phyloP scores from a whole-genome alignment of 2,888 invertebrate species.

The Tenthredo mesomela region DNA sequence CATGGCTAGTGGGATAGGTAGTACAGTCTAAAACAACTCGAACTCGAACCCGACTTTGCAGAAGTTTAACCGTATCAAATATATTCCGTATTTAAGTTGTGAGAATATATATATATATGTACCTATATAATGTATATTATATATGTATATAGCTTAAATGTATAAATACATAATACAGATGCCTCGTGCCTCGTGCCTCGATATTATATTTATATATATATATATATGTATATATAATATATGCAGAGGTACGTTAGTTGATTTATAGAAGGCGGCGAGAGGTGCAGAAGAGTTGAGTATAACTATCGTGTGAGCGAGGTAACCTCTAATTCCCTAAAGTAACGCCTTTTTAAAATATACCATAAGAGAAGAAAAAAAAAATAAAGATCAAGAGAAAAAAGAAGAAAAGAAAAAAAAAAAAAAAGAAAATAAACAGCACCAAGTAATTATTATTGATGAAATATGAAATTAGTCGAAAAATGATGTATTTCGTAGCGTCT shows the following conservation, averaged over 20 bases:
- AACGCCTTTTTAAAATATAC: slow-evolving; percentile 37
- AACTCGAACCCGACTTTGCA: slow-evolving; percentile 23
- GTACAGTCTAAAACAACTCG: slow-evolving; percentile 41
- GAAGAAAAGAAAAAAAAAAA: not conserved
- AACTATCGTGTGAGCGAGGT: slow-evolving; percentile 8
- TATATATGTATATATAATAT: not conserved
- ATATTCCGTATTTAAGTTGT: not conserved
- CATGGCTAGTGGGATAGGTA: slow-evolving; percentile 15
- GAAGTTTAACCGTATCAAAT: slow-evolving; percentile 35
- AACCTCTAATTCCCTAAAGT: slow-evolving; percentile 45
- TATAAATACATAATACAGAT: not conserved
- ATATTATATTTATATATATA: not conserved
- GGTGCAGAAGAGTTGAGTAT: not conserved
- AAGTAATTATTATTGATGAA: slow-evolving; percentile 40
- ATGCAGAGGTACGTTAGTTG: not conserved
- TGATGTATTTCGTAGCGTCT: slow-evolving; percentile 34
- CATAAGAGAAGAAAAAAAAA: not conserved
- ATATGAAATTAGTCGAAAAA: slow-evolving; percentile 40
- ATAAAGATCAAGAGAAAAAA: not conserved
- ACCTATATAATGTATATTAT: not conserved
- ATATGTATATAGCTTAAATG: not conserved
- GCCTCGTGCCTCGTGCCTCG: not conserved
- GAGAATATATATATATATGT: not conserved
- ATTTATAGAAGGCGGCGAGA: not conserved
- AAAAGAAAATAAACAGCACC: not conserved